phyloP scores from a whole-genome alignment of 2,113 vertebrate species.

The Ammospiza nelsoni region DNA sequence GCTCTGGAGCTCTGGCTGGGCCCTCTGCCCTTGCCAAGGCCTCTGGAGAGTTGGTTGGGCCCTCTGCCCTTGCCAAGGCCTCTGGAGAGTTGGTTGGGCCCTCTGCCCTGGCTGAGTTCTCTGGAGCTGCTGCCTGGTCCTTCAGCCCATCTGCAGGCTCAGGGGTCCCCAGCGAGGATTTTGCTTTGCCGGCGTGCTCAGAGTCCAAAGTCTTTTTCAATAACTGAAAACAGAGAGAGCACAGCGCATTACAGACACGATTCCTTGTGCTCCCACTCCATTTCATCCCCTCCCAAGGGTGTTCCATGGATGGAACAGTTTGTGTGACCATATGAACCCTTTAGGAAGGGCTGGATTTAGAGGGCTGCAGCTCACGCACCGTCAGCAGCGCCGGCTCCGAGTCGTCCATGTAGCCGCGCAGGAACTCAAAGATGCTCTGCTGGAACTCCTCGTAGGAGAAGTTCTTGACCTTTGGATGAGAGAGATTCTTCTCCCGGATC shows the following conservation, averaged over 20 bases:
- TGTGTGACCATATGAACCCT: accelerated
- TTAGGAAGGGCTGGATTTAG: accelerated
- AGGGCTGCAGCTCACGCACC: conserved; percentile 62
- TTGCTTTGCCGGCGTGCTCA: neutral
- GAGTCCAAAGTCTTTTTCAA: conserved; percentile 60
- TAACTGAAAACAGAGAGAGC: conserved; percentile 39
- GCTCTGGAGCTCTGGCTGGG: neutral
- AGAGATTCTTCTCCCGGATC: conserved; percentile 74
- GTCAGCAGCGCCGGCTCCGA: conserved; percentile 79
- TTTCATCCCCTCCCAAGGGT: neutral
- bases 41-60: neutral
- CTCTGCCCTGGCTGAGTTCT: accelerated
- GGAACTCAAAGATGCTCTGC: conserved; percentile 79
- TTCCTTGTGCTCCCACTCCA: neutral
- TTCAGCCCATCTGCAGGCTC: neutral
- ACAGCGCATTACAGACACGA: neutral
- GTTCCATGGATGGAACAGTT: accelerated
- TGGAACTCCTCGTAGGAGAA: conserved; percentile 84
- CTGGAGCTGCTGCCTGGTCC: neutral
- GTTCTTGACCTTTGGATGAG: conserved; percentile 77
- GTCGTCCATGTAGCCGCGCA: conserved; percentile 71
- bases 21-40: accelerated
- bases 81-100: neutral
- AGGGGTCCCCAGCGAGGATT: accelerated
- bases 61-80: accelerated